A percentile compares a stretch with the other conserved stretches of the same genome.
phyloP scores from a whole-genome alignment of 2,113 vertebrate genomes.

The Nipponia nippon region DNA sequence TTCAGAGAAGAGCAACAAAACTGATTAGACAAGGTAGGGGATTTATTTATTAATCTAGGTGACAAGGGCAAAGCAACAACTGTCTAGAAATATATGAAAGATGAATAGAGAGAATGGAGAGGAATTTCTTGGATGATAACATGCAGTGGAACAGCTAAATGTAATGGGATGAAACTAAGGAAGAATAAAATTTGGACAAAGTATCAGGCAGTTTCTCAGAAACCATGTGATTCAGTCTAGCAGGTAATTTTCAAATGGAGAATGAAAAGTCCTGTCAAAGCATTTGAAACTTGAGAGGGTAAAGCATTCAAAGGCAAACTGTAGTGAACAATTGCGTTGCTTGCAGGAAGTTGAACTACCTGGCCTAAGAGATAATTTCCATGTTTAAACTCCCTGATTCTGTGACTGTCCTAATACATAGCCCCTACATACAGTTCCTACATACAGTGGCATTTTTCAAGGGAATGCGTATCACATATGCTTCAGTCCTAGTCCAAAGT shows the following conservation, averaged over 20 bases:
- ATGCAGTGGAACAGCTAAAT: not conserved
- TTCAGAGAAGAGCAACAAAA: constrained; percentile 7
- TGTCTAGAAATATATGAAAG: not conserved
- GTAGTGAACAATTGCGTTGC: not conserved
- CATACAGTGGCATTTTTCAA: not conserved
- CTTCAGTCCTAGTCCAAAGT: not conserved
- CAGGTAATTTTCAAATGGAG: not conserved
- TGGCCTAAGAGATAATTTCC: not conserved
- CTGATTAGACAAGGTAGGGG: not conserved
- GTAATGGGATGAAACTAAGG: not conserved
- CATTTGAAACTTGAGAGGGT: not conserved
- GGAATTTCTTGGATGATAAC: not conserved
- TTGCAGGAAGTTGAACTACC: not conserved
- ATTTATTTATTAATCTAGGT: not conserved
- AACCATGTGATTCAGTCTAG: not conserved
- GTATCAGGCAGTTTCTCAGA: not conserved
- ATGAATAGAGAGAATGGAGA: not conserved
- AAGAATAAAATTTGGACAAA: not conserved
- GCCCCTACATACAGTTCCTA: not conserved
- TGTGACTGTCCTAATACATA: not conserved
- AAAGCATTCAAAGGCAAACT: not conserved
- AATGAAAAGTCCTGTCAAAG: not conserved
- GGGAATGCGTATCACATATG: not conserved
- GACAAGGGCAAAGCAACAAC: not conserved
- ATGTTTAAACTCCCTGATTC: not conserved